Evolutionary conservation across 2,888 invertebrate genomes (phyloP).

Genomic region (Scaptomyza parva): DNA sequence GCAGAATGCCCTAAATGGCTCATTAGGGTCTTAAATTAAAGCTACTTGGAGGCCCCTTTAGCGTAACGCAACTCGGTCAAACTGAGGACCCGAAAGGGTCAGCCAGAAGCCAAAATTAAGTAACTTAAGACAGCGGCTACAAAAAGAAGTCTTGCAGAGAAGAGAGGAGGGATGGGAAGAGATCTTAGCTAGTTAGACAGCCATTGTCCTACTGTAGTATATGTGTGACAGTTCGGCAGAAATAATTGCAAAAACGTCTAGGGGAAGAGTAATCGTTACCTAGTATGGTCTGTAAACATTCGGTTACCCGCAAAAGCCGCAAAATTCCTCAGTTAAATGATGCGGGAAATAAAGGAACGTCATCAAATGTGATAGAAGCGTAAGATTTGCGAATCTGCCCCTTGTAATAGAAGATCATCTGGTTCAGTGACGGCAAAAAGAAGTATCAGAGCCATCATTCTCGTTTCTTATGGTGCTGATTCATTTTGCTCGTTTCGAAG

Average conservation of each 20-base stretch:
- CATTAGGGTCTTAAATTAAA: slow-evolving; percentile 79
- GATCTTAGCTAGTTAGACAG: slow-evolving; percentile 59
- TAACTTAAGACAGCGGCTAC: slow-evolving; percentile 45
- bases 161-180: background rate
- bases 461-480: slow-evolving; percentile 64
- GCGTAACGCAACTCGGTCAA: slow-evolving; percentile 71
- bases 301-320: slow-evolving; percentile 55
- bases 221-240: slow-evolving; percentile 56
- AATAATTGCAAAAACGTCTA: slow-evolving; percentile 53
- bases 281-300: slow-evolving; percentile 36
- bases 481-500: slow-evolving; percentile 53
- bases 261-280: slow-evolving; percentile 21
- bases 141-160: slow-evolving; percentile 36
- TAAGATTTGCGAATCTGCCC: slow-evolving; percentile 53
- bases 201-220: slow-evolving; percentile 61
- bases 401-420: slow-evolving; percentile 42
- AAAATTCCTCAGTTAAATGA: slow-evolving; percentile 37
- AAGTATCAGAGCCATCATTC: slow-evolving; percentile 5
- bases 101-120: slow-evolving; percentile 57
- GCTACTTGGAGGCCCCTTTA: slow-evolving; percentile 52
- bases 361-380: slow-evolving; percentile 56
- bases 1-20: slow-evolving; percentile 78
- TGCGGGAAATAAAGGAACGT: slow-evolving; percentile 37
- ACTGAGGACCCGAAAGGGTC: slow-evolving; percentile 56
- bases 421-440: slow-evolving; percentile 6